Percentiles rank a stretch among this genome's conserved stretches.
Evolutionary conservation across 2,888 invertebrate species (phyloP).

Genomic region (Amiota minor): DNA sequence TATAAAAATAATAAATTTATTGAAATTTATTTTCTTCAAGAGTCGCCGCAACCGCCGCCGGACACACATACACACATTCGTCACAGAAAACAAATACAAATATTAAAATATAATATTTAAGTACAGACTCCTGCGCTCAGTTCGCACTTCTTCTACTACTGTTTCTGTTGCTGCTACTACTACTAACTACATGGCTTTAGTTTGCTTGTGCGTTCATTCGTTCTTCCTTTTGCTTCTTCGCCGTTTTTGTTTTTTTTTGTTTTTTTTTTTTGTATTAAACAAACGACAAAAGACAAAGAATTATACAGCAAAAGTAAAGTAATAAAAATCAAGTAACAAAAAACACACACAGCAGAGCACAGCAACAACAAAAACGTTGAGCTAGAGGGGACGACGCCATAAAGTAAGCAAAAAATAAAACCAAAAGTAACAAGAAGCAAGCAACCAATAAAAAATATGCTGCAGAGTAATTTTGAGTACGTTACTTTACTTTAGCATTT

Average conservation of each 20-base stretch:
- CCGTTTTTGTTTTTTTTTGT: constrained; percentile 34
- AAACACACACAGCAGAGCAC: constrained; percentile 40
- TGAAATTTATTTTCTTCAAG: no score
- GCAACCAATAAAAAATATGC: no score
- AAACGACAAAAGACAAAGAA: constrained; percentile 64
- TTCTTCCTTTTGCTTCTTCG: neutral
- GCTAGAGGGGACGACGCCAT: constrained; percentile 31
- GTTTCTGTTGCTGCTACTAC: neutral
- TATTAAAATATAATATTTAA: no score
- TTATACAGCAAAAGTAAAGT: constrained; percentile 62
- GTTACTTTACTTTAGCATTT: no score
- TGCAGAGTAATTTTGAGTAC: no score
- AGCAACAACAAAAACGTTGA: constrained; percentile 45
- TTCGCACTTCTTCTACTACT: neutral
- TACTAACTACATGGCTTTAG: neutral
- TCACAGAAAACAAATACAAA: no score
- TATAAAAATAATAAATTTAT: no score
- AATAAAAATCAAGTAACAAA: constrained; percentile 56
- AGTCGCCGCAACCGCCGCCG: no score
- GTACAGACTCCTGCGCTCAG: no score
- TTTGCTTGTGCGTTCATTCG: neutral
- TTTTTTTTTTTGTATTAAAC: constrained; percentile 58
- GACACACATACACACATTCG: no score
- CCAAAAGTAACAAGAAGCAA: neutral
- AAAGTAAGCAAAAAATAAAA: constrained; percentile 40